Evolutionary conservation across 2,113 vertebrate species (phyloP).

Genomic region (Brienomyrus brachyistius): DNA sequence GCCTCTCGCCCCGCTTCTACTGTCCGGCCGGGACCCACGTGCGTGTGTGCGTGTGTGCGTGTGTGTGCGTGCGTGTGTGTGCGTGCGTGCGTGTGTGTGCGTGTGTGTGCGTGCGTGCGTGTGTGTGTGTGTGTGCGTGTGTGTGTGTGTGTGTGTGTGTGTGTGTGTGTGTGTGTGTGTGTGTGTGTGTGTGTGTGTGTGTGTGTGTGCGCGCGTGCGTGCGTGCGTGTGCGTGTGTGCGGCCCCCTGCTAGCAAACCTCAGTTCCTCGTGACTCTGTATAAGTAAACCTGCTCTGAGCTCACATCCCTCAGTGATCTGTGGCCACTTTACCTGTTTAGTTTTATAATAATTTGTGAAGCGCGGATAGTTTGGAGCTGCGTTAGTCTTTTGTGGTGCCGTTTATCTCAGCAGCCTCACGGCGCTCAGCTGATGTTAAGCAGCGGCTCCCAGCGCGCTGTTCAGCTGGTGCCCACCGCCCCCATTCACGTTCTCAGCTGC

Average conservation of each 20-base stretch:
- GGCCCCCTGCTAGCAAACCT: neutral
- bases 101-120: no score
- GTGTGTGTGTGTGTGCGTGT: no score
- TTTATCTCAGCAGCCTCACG: neutral
- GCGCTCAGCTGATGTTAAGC: neutral
- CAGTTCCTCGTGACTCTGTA: neutral
- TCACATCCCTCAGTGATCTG: neutral
- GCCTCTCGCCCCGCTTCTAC: neutral
- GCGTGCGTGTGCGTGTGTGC: no score
- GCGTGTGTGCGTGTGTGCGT: neutral
- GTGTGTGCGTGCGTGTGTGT: neutral
- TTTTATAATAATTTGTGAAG: neutral
- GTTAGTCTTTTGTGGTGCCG: neutral
- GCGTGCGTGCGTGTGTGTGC: no score
- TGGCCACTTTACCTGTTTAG: neutral
- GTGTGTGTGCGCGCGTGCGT: no score
- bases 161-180: neutral
- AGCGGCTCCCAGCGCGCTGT: neutral
- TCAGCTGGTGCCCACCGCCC: neutral
- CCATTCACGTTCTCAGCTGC: neutral
- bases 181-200: no score
- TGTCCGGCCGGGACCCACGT: neutral
- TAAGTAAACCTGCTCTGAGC: neutral
- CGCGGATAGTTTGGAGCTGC: neutral
- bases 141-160: neutral